These are phyloP conservation scores for Sparidentex hasta DNA, from an alignment of 2,797 vertebrate genomes.

Conservation along the genomic window DNA sequence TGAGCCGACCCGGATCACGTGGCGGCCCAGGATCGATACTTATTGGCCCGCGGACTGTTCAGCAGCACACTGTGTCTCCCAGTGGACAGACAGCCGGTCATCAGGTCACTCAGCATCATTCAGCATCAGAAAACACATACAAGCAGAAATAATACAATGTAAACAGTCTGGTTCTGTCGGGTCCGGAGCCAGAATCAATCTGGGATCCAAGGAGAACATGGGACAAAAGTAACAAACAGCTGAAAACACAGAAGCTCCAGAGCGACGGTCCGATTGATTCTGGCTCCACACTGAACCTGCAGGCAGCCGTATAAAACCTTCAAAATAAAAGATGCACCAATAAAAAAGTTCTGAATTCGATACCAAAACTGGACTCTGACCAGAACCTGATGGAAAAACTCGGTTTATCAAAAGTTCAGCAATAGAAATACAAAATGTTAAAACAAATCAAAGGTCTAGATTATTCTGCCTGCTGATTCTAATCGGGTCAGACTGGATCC, in stretches of 20 bases:
- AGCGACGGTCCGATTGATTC: constrained; percentile 1
- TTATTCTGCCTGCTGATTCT: constrained; percentile 3
- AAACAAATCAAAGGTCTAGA: constrained; percentile 6
- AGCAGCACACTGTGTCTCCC: neutral
- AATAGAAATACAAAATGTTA: constrained; percentile 36
- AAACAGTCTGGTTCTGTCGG: constrained; percentile 52
- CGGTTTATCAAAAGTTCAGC: constrained; percentile 43
- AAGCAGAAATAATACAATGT: constrained; percentile 62
- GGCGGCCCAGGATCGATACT: neutral
- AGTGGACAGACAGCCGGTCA: constrained; percentile 30
- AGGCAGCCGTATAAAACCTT: constrained; percentile 21
- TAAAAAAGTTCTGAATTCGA: constrained; percentile 11
- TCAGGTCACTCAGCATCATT: constrained; percentile 23
- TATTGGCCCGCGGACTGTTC: neutral
- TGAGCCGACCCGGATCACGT: fast-evolving
- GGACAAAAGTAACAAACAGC: no score
- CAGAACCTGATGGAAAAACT: constrained; percentile 13
- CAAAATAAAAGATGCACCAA: constrained; percentile 21
- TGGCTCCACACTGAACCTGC: constrained; percentile 29
- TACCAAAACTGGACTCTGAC: neutral
- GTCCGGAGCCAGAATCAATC: constrained; percentile 28
- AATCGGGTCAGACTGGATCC: constrained; percentile 5
- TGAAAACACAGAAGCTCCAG: neutral
- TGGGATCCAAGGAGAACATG: neutral
- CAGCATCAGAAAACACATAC: constrained; percentile 35